phyloP scores from a whole-genome alignment of 2,113 vertebrate genomes.

The Anguilla rostrata region DNA sequence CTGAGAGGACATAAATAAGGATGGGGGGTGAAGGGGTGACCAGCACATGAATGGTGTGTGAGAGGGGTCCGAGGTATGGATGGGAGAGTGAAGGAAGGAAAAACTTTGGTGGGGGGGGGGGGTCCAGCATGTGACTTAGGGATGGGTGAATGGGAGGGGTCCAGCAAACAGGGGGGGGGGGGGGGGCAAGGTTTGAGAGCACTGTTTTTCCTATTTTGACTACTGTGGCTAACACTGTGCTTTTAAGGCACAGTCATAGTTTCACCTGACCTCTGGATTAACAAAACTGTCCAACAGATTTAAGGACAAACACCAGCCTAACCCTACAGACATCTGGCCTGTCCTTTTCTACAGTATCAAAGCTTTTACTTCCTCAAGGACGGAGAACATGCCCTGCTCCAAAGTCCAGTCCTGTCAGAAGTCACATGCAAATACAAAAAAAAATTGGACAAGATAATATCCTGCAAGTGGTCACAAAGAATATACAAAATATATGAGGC shows the following conservation, averaged over 20 bases:
- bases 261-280: background rate
- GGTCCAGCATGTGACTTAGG: slow-evolving; percentile 27
- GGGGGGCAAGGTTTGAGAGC: background rate
- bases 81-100: background rate
- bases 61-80: background rate
- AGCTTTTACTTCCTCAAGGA: background rate
- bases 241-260: background rate
- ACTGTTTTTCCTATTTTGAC: background rate
- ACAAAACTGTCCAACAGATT: background rate
- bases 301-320: background rate
- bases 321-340: background rate
- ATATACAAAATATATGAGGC: background rate
- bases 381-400: background rate
- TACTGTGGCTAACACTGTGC: background rate
- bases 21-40: background rate
- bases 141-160: slow-evolving; percentile 24
- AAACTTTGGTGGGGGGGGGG: background rate
- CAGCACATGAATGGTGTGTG: background rate
- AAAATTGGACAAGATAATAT: background rate
- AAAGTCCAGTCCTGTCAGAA: background rate
- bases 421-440: background rate
- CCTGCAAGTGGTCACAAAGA: background rate
- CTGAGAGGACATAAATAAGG: slow-evolving; percentile 40
- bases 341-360: too few species aligned
- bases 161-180: slow-evolving; percentile 19